Conservation (phyloP, 2,797 vertebrate species). For the Peromyscus attwateri region DNA sequence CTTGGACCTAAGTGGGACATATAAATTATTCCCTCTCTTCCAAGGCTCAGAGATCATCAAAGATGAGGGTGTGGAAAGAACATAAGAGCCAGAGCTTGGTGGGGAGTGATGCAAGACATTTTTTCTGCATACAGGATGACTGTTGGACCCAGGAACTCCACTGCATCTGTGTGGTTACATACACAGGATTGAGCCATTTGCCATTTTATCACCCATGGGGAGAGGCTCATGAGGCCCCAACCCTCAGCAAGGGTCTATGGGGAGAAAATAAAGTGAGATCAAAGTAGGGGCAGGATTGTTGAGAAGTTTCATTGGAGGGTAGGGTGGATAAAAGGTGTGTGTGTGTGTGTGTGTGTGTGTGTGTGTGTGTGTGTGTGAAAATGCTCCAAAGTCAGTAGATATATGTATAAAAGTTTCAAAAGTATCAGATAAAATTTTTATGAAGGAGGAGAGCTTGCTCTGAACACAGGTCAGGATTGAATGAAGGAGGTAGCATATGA, state of each 20-base stretch:
- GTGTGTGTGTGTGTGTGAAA: background rate
- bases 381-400: background rate
- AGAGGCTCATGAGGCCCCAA: background rate
- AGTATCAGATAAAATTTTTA: background rate
- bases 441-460: background rate
- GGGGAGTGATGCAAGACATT: background rate
- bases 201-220: background rate
- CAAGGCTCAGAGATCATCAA: background rate
- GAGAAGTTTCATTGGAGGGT: fast-evolving
- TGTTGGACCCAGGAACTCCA: background rate
- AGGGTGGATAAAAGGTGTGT: no score
- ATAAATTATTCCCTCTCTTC: background rate
- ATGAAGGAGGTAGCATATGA: background rate
- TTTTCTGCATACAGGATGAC: background rate
- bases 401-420: background rate
- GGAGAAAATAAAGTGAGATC: background rate
- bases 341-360: background rate
- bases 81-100: background rate
- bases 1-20: background rate
- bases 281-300: background rate
- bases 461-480: background rate
- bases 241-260: background rate
- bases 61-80: background rate
- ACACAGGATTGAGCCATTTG: background rate
- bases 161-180: background rate